Base-by-base conservation (phyloP, 53 echinoderm and acorn worm genomes). In the Henricia sp. region DNA sequence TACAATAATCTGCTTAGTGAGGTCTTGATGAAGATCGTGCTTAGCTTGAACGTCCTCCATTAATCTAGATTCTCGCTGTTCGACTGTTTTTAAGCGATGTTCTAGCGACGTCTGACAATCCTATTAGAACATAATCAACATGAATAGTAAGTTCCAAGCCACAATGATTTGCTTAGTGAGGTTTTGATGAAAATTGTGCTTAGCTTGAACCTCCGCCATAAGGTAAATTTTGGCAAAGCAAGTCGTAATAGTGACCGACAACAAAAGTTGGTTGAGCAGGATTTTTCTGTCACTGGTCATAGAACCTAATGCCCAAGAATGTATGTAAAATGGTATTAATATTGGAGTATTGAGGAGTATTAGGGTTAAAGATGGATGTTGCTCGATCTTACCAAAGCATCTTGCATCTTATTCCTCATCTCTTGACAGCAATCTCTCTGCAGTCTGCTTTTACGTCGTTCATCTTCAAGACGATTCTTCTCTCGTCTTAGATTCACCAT, bases 91-190 rank as follows among this genome's bases (percentile, higher is more conserved):
- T 56, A 77, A 52, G 17, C 82, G 76, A 57, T 86, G 77, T 64
- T 80, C 85, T 33, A 86, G n/a, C 28, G 80, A 77, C 10, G 69
- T 68, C 67, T 85, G 85, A 34, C 78, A 71, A 40, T 86, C 86
- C 86, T 86, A 25, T 5, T 13, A 32, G 0, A 19, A n/a, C n/a
- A n/a, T n/a, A n/a, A n/a, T n/a, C n/a, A n/a, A n/a, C n/a, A n/a
- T n/a, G n/a, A n/a, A n/a, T n/a, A n/a, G n/a, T n/a, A n/a, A n/a
- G n/a, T n/a, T n/a, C n/a, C n/a, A n/a, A n/a, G n/a, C n/a, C n/a
- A 94, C 94, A 46, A 93, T 56, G 34, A 94, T 76, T 68, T 94
- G 86, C 21, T 86, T 94, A 36, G 88, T 89, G 12, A 94, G 89
- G 72, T 94, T 87, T 42, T 91, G 91, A 27, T 89, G 91, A 9